Base-by-base conservation (phyloP, 2,797 vertebrate species). In the Phrynocephalus vlangalii region DNA sequence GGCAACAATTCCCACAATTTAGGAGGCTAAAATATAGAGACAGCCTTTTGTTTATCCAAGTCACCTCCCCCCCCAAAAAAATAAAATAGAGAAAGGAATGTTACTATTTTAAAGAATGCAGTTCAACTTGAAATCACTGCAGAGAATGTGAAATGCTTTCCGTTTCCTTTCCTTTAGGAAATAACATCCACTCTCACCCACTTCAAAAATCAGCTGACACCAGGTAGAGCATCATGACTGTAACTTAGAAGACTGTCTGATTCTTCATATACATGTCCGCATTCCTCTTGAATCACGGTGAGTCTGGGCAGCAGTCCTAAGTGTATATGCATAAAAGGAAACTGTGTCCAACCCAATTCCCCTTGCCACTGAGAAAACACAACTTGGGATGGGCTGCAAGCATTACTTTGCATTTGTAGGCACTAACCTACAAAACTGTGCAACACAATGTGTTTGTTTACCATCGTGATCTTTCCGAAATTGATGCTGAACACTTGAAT, bases 71-170 rank as follows among this genome's bases (percentile, higher is more conserved):
- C 13, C 9, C 9, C 52, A 15, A 48, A 68, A 13, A n/a, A n/a
- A n/a, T n/a, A 76, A 15, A 66, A 60, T 26, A 73, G 33, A 88
- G 28, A 67, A 60, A 79, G 44, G 44, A 82, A 77, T 77, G 28
- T 78, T 84, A 38, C 52, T 30, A 28, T 87, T 81, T 48, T 6
- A 28, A 70, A 81, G 66, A 33, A 56, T 81, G n/a, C 60, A 60
- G 63, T 75, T 85, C 20, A 44, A 88, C 30, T 66, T 88, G 79
- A 70, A 86, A 73, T 48, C 75, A 44, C 56, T 71, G 9, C 48
- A 78, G 7, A 60, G 16, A 70, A 85, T 68, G 70, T 81, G 60
- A 81, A 88, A 81, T 67, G 77, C 28, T 88, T 84, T 87, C 71
- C 48, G 6, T 77, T 68, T 56, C 56, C 72, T 75, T 87, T 80